Percentiles rank a stretch among this genome's conserved stretches.
Evolutionary conservation across 2,888 invertebrate genomes (phyloP).

Genomic region (Euzetes globulus): DNA sequence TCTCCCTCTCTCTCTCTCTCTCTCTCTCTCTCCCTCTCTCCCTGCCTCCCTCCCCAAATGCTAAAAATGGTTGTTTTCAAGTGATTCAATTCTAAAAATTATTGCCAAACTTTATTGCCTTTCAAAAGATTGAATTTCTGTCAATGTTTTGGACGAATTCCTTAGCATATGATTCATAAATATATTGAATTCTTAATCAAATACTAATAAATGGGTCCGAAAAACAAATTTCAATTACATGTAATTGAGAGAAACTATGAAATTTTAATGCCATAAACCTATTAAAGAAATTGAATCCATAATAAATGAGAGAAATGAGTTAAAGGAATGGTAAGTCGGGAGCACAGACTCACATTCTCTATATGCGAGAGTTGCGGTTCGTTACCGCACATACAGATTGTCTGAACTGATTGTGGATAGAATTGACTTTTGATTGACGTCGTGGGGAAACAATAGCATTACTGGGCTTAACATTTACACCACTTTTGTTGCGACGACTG

Average conservation of each 20-base stretch:
- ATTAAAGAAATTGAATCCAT: conserved; percentile 20
- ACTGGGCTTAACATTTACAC: conserved; percentile 23
- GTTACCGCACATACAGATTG: conserved; percentile 23
- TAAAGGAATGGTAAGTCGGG: background rate
- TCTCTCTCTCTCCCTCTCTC: conserved; percentile 9
- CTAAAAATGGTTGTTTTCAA: background rate
- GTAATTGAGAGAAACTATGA: background rate
- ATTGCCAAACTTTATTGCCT: background rate
- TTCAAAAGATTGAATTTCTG: background rate
- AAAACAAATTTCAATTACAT: background rate
- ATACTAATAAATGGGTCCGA: background rate
- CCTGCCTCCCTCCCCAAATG: background rate
- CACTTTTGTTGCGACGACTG: background rate
- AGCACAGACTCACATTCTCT: background rate
- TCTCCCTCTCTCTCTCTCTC: background rate
- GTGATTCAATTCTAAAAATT: background rate
- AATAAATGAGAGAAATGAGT: conserved; percentile 15
- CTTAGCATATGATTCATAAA: background rate
- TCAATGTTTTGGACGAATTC: no score
- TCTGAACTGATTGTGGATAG: background rate
- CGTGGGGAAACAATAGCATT: conserved; percentile 29
- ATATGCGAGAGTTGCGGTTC: background rate
- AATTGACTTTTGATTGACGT: conserved; percentile 31
- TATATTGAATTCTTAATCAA: background rate
- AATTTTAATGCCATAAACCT: conserved; percentile 1